Percentiles rank a stretch among this genome's conserved stretches.
phyloP scores from a whole-genome alignment of 2,888 invertebrate species.

The Tetheella fluctuosa region DNA sequence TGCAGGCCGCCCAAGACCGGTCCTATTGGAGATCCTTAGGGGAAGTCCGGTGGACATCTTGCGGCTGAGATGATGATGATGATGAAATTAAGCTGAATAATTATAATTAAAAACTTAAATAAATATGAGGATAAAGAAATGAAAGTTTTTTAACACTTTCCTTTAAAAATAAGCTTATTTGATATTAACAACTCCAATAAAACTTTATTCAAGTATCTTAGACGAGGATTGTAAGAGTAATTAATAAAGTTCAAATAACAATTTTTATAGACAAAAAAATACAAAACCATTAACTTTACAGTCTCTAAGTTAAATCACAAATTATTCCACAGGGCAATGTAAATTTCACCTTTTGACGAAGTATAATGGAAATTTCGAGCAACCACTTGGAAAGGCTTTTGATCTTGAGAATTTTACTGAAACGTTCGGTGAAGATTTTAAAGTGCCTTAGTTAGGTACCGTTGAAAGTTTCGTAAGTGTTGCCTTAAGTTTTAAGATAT shows the following conservation, averaged over 20 bases:
- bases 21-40: no score
- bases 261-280: slow-evolving; percentile 27
- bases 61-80: no score
- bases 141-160: background rate
- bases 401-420: slow-evolving; percentile 69
- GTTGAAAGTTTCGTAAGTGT: slow-evolving; percentile 50
- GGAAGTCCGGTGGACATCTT: no score
- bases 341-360: slow-evolving; percentile 66
- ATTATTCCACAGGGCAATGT: slow-evolving; percentile 56
- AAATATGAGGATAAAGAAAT: no score
- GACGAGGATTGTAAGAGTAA: slow-evolving; percentile 13
- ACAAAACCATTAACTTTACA: slow-evolving; percentile 26
- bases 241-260: slow-evolving; percentile 38
- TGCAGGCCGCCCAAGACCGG: no score
- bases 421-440: slow-evolving; percentile 58
- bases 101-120: no score
- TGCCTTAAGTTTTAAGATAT: slow-evolving; percentile 43
- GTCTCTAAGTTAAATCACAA: slow-evolving; percentile 49
- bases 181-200: background rate
- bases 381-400: slow-evolving; percentile 75
- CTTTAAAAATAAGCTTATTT: no score
- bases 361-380: slow-evolving; percentile 74
- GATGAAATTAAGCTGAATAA: no score
- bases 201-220: background rate
- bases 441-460: slow-evolving; percentile 43